Evolutionary conservation across 2,797 vertebrate genomes (phyloP), one percentile per base, ranked within the genome.

Genomic region (Novumbra hubbsi): DNA sequence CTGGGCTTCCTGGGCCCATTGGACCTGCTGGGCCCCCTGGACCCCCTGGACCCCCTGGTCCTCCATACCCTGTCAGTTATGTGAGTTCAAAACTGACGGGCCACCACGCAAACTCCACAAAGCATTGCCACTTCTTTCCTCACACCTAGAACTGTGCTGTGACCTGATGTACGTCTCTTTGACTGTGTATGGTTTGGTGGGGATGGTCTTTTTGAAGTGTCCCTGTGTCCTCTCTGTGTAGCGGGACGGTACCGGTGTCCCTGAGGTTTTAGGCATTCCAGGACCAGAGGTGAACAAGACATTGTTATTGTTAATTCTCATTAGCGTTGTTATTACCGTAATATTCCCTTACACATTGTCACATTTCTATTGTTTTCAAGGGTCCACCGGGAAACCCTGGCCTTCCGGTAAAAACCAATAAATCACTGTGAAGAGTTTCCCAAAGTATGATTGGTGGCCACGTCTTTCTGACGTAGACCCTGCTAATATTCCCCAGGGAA

Each of bases 11-110:
- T 0, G 97, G 96, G 60, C 95, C 95, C 0, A 91, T 95, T 0
- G 97, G 97, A 76, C 96, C 96, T 0, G 90, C 86, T 0, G 97
- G 97, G 63, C 94, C 92, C 0, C 88, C 94, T 0, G 96, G 96
- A 0, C 95, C 93, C 0, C 92, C 92, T 0, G 93, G 93, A 30
- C 91, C 90, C 0, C 93, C 94, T 0, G 95, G 95, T 0, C 90
- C 87, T 1, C 71, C 91, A 41, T 84, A 92, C 0, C 83, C 88
- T 0, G 73, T 79, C 50, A 92, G 92, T 79, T 89, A 90, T 84
- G 96, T 98, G 85, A 96, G 96, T 95, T 68, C 15, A 70, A 24
- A 28, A 67, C 28, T 34, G 63, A 55, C 68, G n/a, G n/a, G 80
- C 76, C 17, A 55, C 52, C 34, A 19, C 12, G 17, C 9, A 41